Base-by-base conservation (phyloP, 2,888 invertebrate species). In the Paralinhomoeus sp. region DNA sequence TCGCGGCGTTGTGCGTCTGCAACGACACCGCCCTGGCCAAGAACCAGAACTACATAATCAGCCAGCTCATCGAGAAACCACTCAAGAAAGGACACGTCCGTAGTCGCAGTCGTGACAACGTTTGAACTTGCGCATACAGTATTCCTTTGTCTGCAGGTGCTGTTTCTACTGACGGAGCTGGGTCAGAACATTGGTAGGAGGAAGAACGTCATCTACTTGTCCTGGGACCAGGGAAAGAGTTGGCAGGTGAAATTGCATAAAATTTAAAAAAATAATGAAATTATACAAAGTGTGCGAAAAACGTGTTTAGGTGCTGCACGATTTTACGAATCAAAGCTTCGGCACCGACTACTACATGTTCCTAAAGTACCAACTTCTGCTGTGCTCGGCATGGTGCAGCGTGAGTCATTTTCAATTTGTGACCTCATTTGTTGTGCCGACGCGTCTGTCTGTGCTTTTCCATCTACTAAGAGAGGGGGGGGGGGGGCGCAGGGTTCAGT, bases 321-420 rank as follows among this genome's bases (percentile, higher is more conserved):
- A 58, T 1, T 63, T 63, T 53, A 57, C 61, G 5, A 49, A 43
- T 33, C 38, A 45, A 40, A 42, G 31, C 17, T 40, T 21, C 15
- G 36, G 33, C 22, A 37, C 44, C 3, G 60, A 62, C 38, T 55
- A 54, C 35, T 62, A 60, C 43, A 50, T 58, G 40, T 63, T 63
- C 45, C 49, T 63, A 40, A 60, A 61, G 43, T 57, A 60, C 42
- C 63, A 63, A 48, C 49, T 63, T 35, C 57, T 61, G 36, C 48
- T 63, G 44, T 62, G 62, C 48, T 60, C 60, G 20, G 58, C 57
- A 48, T 53, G 64, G 13, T 62, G 62, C 50, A 53, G 57, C 47
- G 62, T 62, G 49, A 56, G 61, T 56, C 12, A 9, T 22, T 24
- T 5, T 37, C 15, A 3, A 5, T 37, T 7, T 18, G 17, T 41